These are phyloP conservation scores for Zelostemma sp. DNA, from an alignment of 1,140 invertebrate species.

Conservation along the genomic window DNA sequence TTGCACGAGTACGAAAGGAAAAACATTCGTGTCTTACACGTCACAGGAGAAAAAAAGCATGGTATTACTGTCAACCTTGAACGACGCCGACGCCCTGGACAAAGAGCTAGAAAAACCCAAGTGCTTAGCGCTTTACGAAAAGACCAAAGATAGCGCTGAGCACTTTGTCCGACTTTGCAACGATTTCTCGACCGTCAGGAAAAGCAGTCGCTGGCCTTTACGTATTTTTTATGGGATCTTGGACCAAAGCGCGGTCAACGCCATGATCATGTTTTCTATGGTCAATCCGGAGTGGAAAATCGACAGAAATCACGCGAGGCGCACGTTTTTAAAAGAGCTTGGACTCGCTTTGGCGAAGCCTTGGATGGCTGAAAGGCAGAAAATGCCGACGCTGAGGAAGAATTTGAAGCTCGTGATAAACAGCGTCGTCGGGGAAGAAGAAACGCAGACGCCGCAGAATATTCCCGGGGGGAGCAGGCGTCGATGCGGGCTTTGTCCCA, in stretches of 20 bases:
- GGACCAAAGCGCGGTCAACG: slow-evolving; percentile 6
- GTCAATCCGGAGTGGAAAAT: slow-evolving; percentile 8
- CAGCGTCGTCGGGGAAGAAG: slow-evolving; percentile 4
- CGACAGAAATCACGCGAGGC: slow-evolving; percentile 2
- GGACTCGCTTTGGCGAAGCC: slow-evolving; percentile 6
- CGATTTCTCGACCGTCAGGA: not conserved
- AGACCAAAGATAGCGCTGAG: slow-evolving; percentile 41
- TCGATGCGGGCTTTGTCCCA: slow-evolving; percentile 8
- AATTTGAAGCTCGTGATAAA: slow-evolving; percentile 8
- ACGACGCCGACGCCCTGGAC: slow-evolving; percentile 36
- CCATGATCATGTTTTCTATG: slow-evolving; percentile 12
- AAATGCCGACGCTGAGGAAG: slow-evolving; percentile 8
- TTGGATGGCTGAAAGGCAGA: slow-evolving; percentile 2
- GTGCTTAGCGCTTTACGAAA: slow-evolving; percentile 44
- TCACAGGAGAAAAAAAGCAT: slow-evolving; percentile 45
- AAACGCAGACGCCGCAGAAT: not conserved
- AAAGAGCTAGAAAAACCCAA: slow-evolving; percentile 41
- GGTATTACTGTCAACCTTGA: slow-evolving; percentile 42
- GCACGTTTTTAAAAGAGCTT: slow-evolving; percentile 6
- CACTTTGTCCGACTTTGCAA: slow-evolving; percentile 3
- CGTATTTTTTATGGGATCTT: slow-evolving; percentile 11
- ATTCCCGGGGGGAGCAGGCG: not conserved
- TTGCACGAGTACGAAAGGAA: too few relatives aligned
- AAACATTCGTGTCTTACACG: slow-evolving; percentile 47
- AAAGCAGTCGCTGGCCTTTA: slow-evolving; percentile 1